phyloP scores from a whole-genome alignment of 1,140 invertebrate species.

The Magallana angulata region DNA sequence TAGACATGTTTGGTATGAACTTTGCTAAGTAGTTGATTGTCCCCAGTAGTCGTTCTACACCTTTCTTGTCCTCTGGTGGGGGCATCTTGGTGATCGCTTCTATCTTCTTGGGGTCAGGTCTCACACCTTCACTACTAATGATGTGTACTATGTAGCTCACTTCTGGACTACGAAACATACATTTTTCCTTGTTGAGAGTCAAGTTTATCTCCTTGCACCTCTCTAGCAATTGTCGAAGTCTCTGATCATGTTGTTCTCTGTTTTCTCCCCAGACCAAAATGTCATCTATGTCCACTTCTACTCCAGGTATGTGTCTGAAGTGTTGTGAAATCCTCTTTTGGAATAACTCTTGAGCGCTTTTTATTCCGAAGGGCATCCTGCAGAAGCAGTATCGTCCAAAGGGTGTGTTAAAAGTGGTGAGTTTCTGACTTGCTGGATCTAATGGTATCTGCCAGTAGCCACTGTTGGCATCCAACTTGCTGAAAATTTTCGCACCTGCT shows the following conservation, averaged over 20 bases:
- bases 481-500: slow-evolving; percentile 10
- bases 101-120: slow-evolving; percentile 35
- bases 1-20: slow-evolving; percentile 75
- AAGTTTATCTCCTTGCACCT: slow-evolving; percentile 58
- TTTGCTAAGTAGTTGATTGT: slow-evolving; percentile 60
- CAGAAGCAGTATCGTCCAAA: slow-evolving; percentile 60
- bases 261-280: slow-evolving; percentile 69
- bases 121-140: slow-evolving; percentile 7
- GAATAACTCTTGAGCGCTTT: slow-evolving; percentile 65
- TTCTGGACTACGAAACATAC: slow-evolving; percentile 73
- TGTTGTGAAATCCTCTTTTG: slow-evolving; percentile 67
- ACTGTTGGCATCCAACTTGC: slow-evolving; percentile 44
- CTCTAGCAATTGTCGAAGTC: slow-evolving; percentile 21
- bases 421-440: slow-evolving; percentile 64
- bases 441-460: slow-evolving; percentile 70
- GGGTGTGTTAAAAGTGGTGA: slow-evolving; percentile 27
- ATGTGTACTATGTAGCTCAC: neutral
- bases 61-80: slow-evolving; percentile 10
- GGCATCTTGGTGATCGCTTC: slow-evolving; percentile 45
- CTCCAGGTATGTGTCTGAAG: slow-evolving; percentile 69
- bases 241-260: slow-evolving; percentile 64
- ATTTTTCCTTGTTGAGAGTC: slow-evolving; percentile 79
- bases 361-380: slow-evolving; percentile 55
- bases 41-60: slow-evolving; percentile 36
- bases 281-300: slow-evolving; percentile 76